A percentile compares a stretch with the other conserved stretches of the same genome.
These are phyloP conservation scores for Bradypodion ventrale DNA, from an alignment of 2,797 vertebrate species.

Conservation along the genomic window DNA sequence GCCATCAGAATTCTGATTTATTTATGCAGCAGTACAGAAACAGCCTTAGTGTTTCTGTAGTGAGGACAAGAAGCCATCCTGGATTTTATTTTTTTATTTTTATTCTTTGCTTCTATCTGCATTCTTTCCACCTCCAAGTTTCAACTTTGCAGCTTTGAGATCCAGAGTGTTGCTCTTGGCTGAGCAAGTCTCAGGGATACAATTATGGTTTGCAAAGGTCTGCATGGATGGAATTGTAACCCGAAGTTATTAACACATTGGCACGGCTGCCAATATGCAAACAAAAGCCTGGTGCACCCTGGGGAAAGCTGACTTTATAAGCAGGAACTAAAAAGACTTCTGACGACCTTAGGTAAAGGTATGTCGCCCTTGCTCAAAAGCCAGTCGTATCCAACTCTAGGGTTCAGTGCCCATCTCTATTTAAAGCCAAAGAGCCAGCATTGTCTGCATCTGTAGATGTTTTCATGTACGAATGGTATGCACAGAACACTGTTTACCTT, in stretches of 20 bases:
- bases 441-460: no score
- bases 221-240: neutral
- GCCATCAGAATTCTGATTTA: neutral
- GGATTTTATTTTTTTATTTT: no score
- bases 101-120: no score
- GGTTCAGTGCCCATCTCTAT: no score
- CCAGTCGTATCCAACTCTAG: no score
- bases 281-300: neutral
- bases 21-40: neutral
- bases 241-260: neutral
- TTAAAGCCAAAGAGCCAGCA: no score
- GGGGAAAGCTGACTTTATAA: neutral
- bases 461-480: no score
- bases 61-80: neutral
- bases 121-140: neutral
- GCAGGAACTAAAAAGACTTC: neutral
- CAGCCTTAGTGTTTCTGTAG: neutral
- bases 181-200: neutral
- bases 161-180: neutral
- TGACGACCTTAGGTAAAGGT: neutral
- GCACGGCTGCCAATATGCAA: neutral
- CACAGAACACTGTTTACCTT: no score
- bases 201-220: neutral
- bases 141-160: neutral
- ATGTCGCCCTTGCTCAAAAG: no score